Conservation (phyloP, 2,888 invertebrate genomes). For the Osmoderma eremita region DNA sequence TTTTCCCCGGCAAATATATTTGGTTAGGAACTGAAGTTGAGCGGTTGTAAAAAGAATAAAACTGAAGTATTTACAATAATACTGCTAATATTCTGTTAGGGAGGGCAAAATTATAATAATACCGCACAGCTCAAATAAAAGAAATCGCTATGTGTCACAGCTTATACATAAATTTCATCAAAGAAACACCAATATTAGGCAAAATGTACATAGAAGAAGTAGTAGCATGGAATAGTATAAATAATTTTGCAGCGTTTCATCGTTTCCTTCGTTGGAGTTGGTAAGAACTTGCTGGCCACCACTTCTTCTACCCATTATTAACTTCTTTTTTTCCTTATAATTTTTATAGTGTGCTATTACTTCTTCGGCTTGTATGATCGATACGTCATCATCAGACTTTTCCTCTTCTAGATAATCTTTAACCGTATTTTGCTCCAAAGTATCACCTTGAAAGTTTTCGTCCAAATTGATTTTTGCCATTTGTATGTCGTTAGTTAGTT, state of each 20-base stretch:
- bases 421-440: neutral
- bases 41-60: no score
- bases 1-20: no score
- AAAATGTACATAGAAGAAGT: slow-evolving; percentile 29
- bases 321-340: slow-evolving; percentile 22
- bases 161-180: neutral
- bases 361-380: slow-evolving; percentile 29
- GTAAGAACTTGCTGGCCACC: neutral
- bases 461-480: slow-evolving; percentile 5
- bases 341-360: slow-evolving; percentile 27
- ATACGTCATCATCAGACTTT: slow-evolving; percentile 36
- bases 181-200: slow-evolving; percentile 29
- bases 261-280: neutral
- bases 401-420: slow-evolving; percentile 28
- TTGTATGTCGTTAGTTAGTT: slow-evolving; percentile 18
- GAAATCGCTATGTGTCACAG: no score
- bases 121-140: no score
- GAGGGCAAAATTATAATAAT: no score
- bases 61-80: no score
- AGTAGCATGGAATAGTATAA: slow-evolving; percentile 28
- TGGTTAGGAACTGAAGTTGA: no score
- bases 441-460: neutral
- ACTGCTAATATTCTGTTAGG: no score
- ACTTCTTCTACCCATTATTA: neutral
- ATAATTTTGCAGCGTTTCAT: slow-evolving; percentile 22